Percentiles rank a stretch among this genome's conserved stretches.
Conservation (phyloP, 2,113 vertebrate species). For the Urocynchramus pylzowi region DNA sequence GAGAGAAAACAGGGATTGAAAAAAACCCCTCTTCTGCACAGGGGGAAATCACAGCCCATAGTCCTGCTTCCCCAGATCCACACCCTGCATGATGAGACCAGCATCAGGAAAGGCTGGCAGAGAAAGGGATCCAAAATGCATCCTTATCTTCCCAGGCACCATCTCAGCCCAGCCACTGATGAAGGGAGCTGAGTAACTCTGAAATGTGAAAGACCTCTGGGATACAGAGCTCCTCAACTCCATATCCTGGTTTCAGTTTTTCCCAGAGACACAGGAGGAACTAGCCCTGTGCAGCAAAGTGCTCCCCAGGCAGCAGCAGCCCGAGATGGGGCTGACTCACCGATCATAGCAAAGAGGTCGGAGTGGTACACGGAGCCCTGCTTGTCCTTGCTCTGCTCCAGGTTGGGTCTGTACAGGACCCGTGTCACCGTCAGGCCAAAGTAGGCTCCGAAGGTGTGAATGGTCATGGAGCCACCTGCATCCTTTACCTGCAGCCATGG, state of each 20-base stretch:
- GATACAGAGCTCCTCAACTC: neutral
- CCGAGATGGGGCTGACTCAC: slow-evolving; percentile 64
- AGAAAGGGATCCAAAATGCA: neutral
- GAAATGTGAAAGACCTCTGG: neutral
- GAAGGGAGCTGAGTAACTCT: neutral
- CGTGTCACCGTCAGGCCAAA: slow-evolving; percentile 90
- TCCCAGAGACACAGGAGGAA: neutral
- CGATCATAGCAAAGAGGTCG: slow-evolving; percentile 93
- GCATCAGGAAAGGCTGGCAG: neutral
- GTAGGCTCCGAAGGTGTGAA: slow-evolving; percentile 92
- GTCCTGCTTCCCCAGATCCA: neutral
- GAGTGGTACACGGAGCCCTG: slow-evolving; percentile 85
- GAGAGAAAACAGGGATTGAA: neutral
- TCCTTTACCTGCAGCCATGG: slow-evolving; percentile 81
- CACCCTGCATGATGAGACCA: fast-evolving
- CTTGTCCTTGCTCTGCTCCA: slow-evolving; percentile 83
- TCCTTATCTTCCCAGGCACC: neutral
- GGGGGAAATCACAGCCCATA: neutral
- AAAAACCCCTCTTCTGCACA: neutral
- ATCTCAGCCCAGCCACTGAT: neutral
- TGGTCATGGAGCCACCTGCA: slow-evolving; percentile 94
- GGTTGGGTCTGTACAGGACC: slow-evolving; percentile 86
- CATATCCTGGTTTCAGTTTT: neutral
- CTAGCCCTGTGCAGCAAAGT: neutral
- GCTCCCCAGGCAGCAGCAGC: neutral